Conservation (phyloP, 2,888 invertebrate species). For the Dinocampus coccinellae region DNA sequence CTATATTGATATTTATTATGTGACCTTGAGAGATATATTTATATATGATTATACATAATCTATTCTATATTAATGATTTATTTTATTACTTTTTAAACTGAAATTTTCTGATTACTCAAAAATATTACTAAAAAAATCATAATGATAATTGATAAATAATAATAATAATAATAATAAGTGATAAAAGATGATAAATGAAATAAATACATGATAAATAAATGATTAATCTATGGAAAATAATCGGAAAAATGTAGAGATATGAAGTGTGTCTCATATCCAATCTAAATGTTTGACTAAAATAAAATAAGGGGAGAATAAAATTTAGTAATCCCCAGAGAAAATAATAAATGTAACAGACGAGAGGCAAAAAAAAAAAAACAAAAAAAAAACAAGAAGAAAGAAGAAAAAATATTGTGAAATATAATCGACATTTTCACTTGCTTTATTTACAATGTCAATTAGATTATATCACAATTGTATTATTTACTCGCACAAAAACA, state of each 20-base stretch:
- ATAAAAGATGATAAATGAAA: not conserved
- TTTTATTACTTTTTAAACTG: not conserved
- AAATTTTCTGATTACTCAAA: not conserved
- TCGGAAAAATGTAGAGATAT: constrained; percentile 6
- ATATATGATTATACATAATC: not conserved
- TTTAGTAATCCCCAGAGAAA: constrained; percentile 14
- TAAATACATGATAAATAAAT: not conserved
- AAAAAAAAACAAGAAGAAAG: too few relatives aligned
- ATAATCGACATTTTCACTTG: too few relatives aligned
- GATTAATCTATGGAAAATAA: not conserved
- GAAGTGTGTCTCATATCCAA: not conserved
- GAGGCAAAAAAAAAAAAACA: too few relatives aligned
- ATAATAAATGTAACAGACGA: too few relatives aligned
- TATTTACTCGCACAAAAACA: too few relatives aligned
- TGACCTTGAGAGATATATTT: not conserved
- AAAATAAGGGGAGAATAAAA: constrained; percentile 22
- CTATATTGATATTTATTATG: not conserved
- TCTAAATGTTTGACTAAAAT: constrained; percentile 11
- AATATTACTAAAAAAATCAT: not conserved
- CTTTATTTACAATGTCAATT: too few relatives aligned
- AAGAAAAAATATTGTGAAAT: too few relatives aligned
- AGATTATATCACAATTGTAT: too few relatives aligned
- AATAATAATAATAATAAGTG: too few relatives aligned
- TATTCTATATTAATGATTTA: not conserved
- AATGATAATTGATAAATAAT: too few relatives aligned